Percentiles rank a stretch among this genome's conserved stretches.
Conservation (phyloP, 2,797 vertebrate species). For the Mastacembelus armatus region DNA sequence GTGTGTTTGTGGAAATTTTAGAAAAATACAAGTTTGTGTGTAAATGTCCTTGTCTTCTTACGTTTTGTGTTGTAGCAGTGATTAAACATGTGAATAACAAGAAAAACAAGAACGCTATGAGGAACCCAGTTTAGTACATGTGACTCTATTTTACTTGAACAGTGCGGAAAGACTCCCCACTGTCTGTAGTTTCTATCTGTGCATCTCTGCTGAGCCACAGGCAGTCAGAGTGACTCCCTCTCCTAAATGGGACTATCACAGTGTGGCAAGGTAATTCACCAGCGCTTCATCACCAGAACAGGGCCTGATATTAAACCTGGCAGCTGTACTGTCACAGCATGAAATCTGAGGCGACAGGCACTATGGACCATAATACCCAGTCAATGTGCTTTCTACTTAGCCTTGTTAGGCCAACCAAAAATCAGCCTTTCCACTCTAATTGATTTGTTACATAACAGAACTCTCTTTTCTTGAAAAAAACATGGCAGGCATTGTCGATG, state of each 20-base stretch:
- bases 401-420: conserved; percentile 37
- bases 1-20: conserved; percentile 7
- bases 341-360: conserved; percentile 71
- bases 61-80: conserved; percentile 9
- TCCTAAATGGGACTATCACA: conserved; percentile 45
- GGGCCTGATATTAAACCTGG: conserved; percentile 67
- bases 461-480: conserved; percentile 3
- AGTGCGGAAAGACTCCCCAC: conserved; percentile 6
- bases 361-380: conserved; percentile 61
- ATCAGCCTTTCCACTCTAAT: conserved; percentile 52
- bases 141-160: conserved; percentile 31
- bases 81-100: neutral
- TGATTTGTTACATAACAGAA: conserved; percentile 54
- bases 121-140: conserved; percentile 3
- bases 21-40: neutral
- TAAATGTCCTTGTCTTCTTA: neutral
- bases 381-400: conserved; percentile 60
- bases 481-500: neutral
- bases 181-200: conserved; percentile 27
- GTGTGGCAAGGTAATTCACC: conserved; percentile 55
- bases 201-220: conserved; percentile 30
- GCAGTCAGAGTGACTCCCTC: conserved; percentile 16
- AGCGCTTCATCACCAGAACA: conserved; percentile 42
- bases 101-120: neutral
- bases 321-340: conserved; percentile 62